Evolutionary conservation across 2,888 invertebrate genomes (phyloP).

Genomic region (Chalcosyrphus nemorum): DNA sequence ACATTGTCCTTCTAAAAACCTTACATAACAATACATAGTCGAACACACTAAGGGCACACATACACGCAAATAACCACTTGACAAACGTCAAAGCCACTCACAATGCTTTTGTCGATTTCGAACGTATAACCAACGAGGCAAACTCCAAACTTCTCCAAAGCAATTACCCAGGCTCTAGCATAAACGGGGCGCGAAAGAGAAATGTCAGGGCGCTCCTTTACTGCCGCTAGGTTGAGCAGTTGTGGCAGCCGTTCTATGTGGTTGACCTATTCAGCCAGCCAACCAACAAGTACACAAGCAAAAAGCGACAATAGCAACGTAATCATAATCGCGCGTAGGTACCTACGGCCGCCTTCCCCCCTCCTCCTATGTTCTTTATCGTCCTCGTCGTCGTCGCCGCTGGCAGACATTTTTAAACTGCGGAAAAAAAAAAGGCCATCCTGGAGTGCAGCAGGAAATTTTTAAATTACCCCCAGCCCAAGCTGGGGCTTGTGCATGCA

Average conservation of each 20-base stretch:
- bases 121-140: conserved; percentile 38
- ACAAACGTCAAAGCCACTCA: conserved; percentile 46
- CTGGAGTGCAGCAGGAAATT: conserved; percentile 54
- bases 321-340: conserved; percentile 52
- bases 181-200: conserved; percentile 38
- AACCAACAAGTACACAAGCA: conserved; percentile 53
- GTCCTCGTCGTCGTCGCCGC: background rate
- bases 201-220: conserved; percentile 51
- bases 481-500: conserved; percentile 25
- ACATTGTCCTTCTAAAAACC: background rate
- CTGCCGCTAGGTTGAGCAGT: conserved; percentile 29
- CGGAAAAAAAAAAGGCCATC: conserved; percentile 21
- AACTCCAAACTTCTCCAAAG: conserved; percentile 30
- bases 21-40: background rate
- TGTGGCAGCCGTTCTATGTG: conserved; percentile 31
- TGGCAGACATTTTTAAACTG: conserved; percentile 48
- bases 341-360: background rate
- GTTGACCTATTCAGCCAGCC: conserved; percentile 69
- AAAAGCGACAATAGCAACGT: conserved; percentile 57
- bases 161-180: conserved; percentile 32
- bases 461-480: conserved; percentile 57
- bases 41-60: background rate
- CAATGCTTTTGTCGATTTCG: conserved; percentile 1
- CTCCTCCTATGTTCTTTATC: too few species aligned
- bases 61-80: background rate